phyloP scores from a whole-genome alignment of 2,113 vertebrate genomes.

The Protobothrops flavoviridis region DNA sequence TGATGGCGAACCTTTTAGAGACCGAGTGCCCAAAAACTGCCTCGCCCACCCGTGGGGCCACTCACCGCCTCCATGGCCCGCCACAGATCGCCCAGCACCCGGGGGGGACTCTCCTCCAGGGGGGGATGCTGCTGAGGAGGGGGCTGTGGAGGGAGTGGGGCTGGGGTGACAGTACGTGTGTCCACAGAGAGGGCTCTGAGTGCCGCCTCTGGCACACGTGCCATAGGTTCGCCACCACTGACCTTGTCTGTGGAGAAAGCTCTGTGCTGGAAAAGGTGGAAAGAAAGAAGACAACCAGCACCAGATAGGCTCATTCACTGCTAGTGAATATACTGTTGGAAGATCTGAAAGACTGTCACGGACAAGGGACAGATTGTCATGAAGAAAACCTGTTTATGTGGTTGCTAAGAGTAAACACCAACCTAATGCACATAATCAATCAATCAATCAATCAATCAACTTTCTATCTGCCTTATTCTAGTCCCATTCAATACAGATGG shows the following conservation, averaged over 20 bases:
- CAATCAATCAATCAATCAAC: background rate
- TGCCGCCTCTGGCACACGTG: too few relatives aligned
- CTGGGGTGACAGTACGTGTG: too few relatives aligned
- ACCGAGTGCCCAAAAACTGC: too few relatives aligned
- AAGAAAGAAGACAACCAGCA: background rate
- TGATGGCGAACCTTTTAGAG: too few relatives aligned
- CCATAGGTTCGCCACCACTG: background rate
- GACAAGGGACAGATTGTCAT: background rate
- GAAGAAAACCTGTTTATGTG: background rate
- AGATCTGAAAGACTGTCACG: background rate
- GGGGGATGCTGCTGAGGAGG: too few relatives aligned
- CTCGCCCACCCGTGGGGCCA: too few relatives aligned
- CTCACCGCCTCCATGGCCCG: too few relatives aligned
- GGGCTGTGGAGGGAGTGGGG: too few relatives aligned
- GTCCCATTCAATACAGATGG: background rate
- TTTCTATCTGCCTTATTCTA: background rate
- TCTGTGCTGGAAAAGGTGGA: background rate
- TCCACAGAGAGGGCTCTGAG: too few relatives aligned
- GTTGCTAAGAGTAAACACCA: background rate
- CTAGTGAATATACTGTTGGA: background rate
- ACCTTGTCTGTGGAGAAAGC: background rate
- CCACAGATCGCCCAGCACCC: too few relatives aligned
- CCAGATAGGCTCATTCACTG: background rate
- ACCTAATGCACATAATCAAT: background rate
- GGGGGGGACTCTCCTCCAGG: too few relatives aligned